Evolutionary conservation across 2,888 invertebrate species (phyloP), one percentile per base, ranked within the genome.

Genomic region (Tineola bisselliella): DNA sequence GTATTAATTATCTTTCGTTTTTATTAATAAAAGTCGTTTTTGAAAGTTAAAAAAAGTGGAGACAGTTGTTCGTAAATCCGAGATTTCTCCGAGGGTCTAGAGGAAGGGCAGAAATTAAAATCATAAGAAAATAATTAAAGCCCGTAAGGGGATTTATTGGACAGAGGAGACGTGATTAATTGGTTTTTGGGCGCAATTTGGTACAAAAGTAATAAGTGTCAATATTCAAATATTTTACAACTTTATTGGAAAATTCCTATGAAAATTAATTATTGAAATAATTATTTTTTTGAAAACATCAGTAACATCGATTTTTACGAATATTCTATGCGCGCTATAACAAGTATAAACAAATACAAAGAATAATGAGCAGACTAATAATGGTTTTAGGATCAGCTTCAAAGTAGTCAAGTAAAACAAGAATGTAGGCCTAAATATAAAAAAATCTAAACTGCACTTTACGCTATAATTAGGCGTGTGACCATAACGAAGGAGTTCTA

Each of bases 111-210:
- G 75, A 86, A 87, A 87, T 87, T 86, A 84, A 86, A 87, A 86
- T 87, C 84, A 86, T 87, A 87, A 86, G 86, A 87, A 87, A 87
- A 87, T 87, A 87, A 87, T 88, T 86, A 84, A 83, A 84, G 78
- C 79, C 76, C 79, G 84, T 81, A 78, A 79, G 79, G 80, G 84
- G 80, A 87, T 86, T 87, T 88, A 87, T 88, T 84, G 84, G 83
- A 80, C 77, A 76, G 75, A 74, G 74, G 73, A 73, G 75, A 77
- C 81, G 81, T 87, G 87, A 88, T 88, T 87, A 87, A 88, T 88
- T 87, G 83, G 75, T 80, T 79, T 78, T 77, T 72, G 68, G 69
- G 72, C 70, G 76, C 74, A 80, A 82, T 77, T 80, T 76, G 68
- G 65, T 68, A 67, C 66, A 69, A 75, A 79, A 77, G 84, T 79